Base-by-base conservation (phyloP, 2,888 invertebrate genomes). In the Drosophila birchii region DNA sequence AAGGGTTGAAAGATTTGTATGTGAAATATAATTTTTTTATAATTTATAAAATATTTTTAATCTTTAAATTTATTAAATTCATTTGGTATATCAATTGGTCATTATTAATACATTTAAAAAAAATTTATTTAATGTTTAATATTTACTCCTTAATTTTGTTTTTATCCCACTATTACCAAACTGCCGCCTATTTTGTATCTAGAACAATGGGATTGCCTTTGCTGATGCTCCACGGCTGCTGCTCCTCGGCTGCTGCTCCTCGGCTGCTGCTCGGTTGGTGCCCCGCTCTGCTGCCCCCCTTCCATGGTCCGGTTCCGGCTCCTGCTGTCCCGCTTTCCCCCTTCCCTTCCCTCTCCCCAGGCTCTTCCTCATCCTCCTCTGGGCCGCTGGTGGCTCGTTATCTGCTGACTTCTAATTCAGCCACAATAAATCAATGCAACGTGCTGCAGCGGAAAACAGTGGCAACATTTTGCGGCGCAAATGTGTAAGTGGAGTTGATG, bases 341-440 rank as follows among this genome's bases (percentile, higher is more conserved):
- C 34, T 29, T 38, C 47, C 34, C 36, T 58, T n/a, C 60, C n/a
- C 51, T 29, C 36, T 58, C n/a, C 60, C n/a, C 38, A n/a, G 12
- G 51, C 56, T 39, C 47, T 60, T 29, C 36, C 68, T 23, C 44
- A 23, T 34, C 43, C 58, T 49, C 59, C 26, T 32, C 44, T 12
- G 53, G 41, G 79, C 68, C 62, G 56, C 55, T 72, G 67, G 72
- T 78, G 79, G 75, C 86, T 89, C 88, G 86, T 86, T 86, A 86
- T 86, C 86, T 89, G 85, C 81, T 81, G 89, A 86, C 86, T 89
- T 86, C 88, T 86, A 86, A 86, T 89, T 86, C 86, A 89, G 83
- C 73, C 80, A 75, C 81, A 81, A 89, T 86, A 86, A 86, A 86
- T 86, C 86, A 86, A 86, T 86, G 86, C 86, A 87, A 85, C 86